Evolutionary conservation across 1,140 invertebrate species (phyloP), one percentile per base, ranked within the genome.

Genomic region (Pararge aegeria): DNA sequence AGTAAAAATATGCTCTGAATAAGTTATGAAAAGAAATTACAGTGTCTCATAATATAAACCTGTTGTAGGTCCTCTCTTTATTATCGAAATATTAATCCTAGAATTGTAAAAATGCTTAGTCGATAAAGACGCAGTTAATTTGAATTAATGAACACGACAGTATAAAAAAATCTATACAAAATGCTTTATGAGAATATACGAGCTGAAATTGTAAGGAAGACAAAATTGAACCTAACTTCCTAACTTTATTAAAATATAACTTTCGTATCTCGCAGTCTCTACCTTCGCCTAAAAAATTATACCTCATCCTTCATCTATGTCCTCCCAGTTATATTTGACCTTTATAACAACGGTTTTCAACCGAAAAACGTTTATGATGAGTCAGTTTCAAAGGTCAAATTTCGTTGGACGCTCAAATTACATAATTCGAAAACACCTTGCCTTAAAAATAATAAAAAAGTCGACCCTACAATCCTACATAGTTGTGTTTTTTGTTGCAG

Each of bases 401-500:
- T 15, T 29, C 15, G 38, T 19, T 46, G 53, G 53, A 30, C 37
- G n/a, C 2, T 20, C 15, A 24, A n/a, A 54, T 54, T 60, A 60
- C 19, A 40, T 60, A 60, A 60, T 30, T 55, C 34, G 19, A 54
- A 42, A 58, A 66, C 64, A 66, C 64, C 64, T 66, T 66, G 64
- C 38, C 57, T 44, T 46, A 48, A 13, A 53, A 60, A 60, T 37
- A 53, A 52, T 55, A 49, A 48, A 49, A 61, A 59, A 61, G 53
- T 55, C n/a, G 44, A 55, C 54, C 54, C 46, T 49, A 49, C 34
- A 53, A 60, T 51, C 34, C 51, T 55, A 57, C 50, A 49, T 38
- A 51, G 55, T 52, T 62, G 27, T 50, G 49, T 72, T 78, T 78
- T 81, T 82, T 81, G 79, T 82, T 82, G 62, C 78, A 84, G 78